phyloP scores from a whole-genome alignment of 1,140 invertebrate species.

The Drosophila suzukii region DNA sequence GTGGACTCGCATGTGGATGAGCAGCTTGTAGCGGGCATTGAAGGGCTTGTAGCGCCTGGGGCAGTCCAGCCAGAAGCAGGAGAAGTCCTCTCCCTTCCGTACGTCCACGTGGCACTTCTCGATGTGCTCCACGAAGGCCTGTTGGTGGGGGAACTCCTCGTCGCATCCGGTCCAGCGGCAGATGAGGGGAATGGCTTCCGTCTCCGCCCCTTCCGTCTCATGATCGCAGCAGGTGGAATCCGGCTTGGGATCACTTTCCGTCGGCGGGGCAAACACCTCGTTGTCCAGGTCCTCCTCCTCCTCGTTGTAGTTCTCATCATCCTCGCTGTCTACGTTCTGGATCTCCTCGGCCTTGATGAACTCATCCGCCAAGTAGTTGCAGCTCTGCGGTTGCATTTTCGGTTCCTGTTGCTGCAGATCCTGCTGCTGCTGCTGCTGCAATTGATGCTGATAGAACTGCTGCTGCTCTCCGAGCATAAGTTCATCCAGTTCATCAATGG shows the following conservation, averaged over 20 bases:
- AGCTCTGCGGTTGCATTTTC: not conserved
- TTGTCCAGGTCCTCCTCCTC: slow-evolving; percentile 51
- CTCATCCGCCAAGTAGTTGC: slow-evolving; percentile 15
- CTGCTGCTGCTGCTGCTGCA: slow-evolving; percentile 10
- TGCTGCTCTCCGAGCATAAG: slow-evolving; percentile 53
- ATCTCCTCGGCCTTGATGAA: slow-evolving; percentile 18
- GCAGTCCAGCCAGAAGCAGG: slow-evolving; percentile 96
- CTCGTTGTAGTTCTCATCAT: slow-evolving; percentile 47
- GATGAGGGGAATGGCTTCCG: slow-evolving; percentile 65
- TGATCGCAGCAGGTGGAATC: slow-evolving; percentile 18
- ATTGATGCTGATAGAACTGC: slow-evolving; percentile 4
- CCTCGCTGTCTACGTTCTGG: slow-evolving; percentile 23
- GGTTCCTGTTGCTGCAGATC: not conserved
- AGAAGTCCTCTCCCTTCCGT: slow-evolving; percentile 94
- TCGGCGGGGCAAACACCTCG: slow-evolving; percentile 49
- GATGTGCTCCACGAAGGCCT: slow-evolving; percentile 94
- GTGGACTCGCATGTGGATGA: slow-evolving; percentile 98
- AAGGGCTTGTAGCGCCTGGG: slow-evolving; percentile 93
- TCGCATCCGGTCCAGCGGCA: slow-evolving; percentile 96
- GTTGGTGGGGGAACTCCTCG: slow-evolving; percentile 90
- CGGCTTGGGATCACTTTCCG: slow-evolving; percentile 15
- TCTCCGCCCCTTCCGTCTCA: slow-evolving; percentile 34
- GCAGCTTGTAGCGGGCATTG: slow-evolving; percentile 97
- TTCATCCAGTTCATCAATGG: slow-evolving; percentile 78
- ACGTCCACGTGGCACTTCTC: slow-evolving; percentile 96